Base-by-base conservation (phyloP, 2,888 invertebrate genomes). In the Invenusta paracnida region DNA sequence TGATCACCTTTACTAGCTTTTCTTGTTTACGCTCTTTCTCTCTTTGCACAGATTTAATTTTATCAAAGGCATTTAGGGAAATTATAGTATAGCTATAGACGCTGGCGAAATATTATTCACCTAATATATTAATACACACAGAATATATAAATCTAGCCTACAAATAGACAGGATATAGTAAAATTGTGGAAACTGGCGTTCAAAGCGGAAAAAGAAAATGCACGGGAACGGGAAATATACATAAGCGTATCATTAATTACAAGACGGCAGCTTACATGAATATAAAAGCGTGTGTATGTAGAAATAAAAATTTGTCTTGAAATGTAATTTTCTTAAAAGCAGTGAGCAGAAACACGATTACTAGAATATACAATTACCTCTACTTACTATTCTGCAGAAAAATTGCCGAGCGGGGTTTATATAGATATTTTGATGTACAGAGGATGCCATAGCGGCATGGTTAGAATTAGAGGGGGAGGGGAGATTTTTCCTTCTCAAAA, bases 281-380 rank as follows among this genome's bases (percentile, higher is more conserved):
- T n/a, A n/a, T 11, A 48, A 48, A 48, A 48, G 48, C 48, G 48
- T n/a, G n/a, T 11, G 11, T 48, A 17, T 5, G 48, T 48, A 11
- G 48, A 5, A 11, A 48, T 5, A 48, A 48, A 48, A 5, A 48
- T 17, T 48, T 48, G 5, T 48, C 23, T 73, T 5, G 25, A 73
- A 73, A 73, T 23, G 73, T 73, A 73, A 73, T 73, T 73, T 73
- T 13, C 73, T 73, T 73, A 73, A 73, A 73, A 73, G 73, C 73
- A 73, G 23, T 73, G 73, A 73, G 73, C 73, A 73, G 73, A 73
- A 73, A 73, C 17, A 17, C 48, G n/a, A n/a, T n/a, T n/a, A 48
- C 48, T 17, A 48, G 73, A 25, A 25, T 73, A n/a, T n/a, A n/a
- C n/a, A n/a, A n/a, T n/a, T n/a, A n/a, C n/a, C n/a, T n/a, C n/a